phyloP scores from a whole-genome alignment of 2,797 vertebrate species.

The Taeniopygia guttata region DNA sequence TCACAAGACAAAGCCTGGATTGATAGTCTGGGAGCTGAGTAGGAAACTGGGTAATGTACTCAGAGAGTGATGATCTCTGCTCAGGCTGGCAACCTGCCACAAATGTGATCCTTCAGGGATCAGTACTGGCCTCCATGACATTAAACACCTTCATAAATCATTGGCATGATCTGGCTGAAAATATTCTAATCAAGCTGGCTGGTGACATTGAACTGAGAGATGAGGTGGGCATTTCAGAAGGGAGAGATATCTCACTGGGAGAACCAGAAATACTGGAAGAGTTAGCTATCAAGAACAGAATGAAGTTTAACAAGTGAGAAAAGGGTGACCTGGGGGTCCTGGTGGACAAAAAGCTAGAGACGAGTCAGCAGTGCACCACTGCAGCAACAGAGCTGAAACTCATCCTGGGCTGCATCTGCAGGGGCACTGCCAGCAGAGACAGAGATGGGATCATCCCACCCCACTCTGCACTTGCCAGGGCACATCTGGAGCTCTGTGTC shows the following conservation, averaged over 20 bases:
- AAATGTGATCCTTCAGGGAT: neutral
- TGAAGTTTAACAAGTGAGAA: neutral
- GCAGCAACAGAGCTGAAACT: neutral
- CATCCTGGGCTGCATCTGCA: accelerated
- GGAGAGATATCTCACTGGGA: neutral
- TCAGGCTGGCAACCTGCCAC: neutral
- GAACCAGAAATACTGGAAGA: neutral
- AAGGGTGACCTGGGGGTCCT: neutral
- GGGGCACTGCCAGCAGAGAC: neutral
- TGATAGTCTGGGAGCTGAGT: neutral
- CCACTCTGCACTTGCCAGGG: neutral
- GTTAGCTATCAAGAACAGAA: neutral
- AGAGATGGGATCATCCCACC: neutral
- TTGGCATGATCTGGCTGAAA: neutral
- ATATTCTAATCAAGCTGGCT: neutral
- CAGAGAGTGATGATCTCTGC: neutral
- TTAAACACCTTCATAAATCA: neutral
- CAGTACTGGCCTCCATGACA: neutral
- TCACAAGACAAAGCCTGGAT: neutral
- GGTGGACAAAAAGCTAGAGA: neutral
- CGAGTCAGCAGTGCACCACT: neutral
- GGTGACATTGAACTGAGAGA: neutral
- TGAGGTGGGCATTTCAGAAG: neutral
- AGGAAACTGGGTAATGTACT: neutral
- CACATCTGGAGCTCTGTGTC: neutral